Conservation (phyloP, 2,797 vertebrate genomes). For the Emys orbicularis region DNA sequence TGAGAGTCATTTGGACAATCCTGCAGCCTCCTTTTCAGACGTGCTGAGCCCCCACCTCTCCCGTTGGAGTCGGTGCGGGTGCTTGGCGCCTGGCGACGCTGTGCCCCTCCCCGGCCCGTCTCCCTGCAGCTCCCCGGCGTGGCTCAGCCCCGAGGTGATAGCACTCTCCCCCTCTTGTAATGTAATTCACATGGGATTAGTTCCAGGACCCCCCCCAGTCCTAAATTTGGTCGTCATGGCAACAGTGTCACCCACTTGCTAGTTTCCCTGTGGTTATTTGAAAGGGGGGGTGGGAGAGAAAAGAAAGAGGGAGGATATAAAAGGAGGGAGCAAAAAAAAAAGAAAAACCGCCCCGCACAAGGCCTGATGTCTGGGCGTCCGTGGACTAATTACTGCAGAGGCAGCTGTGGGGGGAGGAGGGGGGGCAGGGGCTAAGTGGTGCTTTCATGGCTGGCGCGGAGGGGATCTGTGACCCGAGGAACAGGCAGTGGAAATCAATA, state of each 20-base stretch:
- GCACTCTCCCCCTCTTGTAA: conserved; percentile 75
- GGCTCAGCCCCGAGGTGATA: not conserved
- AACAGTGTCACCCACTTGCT: conserved; percentile 96
- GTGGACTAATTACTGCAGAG: conserved; percentile 70
- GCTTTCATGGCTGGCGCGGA: not conserved
- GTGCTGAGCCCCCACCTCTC: too few relatives aligned
- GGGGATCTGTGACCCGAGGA: not conserved
- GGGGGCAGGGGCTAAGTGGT: conserved; percentile 9
- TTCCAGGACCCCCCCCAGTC: conserved; percentile 80
- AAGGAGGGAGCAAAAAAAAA: not conserved
- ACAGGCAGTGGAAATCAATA: not conserved
- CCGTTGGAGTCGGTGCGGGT: not conserved
- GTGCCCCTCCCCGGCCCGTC: not conserved
- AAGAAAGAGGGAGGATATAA: conserved; percentile 61
- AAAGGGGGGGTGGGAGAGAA: conserved; percentile 84
- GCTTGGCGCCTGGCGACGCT: not conserved
- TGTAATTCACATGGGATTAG: conserved; percentile 88
- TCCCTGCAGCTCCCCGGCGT: not conserved
- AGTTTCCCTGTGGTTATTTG: conserved; percentile 92
- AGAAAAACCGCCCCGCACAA: not conserved
- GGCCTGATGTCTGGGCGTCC: conserved; percentile 42
- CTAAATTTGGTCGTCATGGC: conserved; percentile 92
- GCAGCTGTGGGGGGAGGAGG: conserved; percentile 30
- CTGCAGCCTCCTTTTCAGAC: too few relatives aligned
- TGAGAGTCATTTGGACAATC: not conserved